Percentiles rank a stretch among this genome's conserved stretches.
Evolutionary conservation across 92 coral and sea anemone species (phyloP).

Genomic region (Phenganax subtilis): DNA sequence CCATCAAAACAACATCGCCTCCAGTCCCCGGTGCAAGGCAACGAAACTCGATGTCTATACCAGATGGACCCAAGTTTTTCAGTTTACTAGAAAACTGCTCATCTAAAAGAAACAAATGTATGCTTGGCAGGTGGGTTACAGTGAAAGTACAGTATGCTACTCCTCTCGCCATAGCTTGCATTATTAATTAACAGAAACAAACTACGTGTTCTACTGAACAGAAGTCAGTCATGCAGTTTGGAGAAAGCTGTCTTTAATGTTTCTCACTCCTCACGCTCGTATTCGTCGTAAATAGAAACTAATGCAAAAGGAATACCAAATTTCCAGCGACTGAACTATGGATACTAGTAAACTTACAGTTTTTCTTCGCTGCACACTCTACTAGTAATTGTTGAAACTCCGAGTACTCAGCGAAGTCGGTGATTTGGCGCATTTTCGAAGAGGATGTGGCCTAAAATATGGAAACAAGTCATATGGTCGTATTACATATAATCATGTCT

Average conservation of each 20-base stretch:
- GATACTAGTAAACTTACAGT: constrained; percentile 64
- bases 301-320: background rate
- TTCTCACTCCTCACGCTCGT: too few species aligned
- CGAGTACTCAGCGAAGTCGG: constrained; percentile 64
- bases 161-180: too few species aligned
- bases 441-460: background rate
- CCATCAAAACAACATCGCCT: constrained; percentile 68
- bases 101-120: constrained; percentile 42
- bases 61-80: constrained; percentile 82
- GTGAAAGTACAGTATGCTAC: background rate
- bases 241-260: too few species aligned
- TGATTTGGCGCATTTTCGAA: constrained; percentile 39
- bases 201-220: too few species aligned
- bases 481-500: too few species aligned
- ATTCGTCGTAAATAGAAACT: too few species aligned
- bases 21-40: constrained; percentile 82
- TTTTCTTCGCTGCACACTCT: constrained; percentile 44
- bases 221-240: too few species aligned
- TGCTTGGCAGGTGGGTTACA: background rate
- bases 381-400: constrained; percentile 64
- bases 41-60: constrained; percentile 81
- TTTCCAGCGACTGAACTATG: background rate
- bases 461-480: background rate
- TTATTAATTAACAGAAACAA: too few species aligned
- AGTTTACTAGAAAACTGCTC: constrained; percentile 58